phyloP scores from a whole-genome alignment of 2,888 invertebrate genomes.

The Drosophila emarginata region DNA sequence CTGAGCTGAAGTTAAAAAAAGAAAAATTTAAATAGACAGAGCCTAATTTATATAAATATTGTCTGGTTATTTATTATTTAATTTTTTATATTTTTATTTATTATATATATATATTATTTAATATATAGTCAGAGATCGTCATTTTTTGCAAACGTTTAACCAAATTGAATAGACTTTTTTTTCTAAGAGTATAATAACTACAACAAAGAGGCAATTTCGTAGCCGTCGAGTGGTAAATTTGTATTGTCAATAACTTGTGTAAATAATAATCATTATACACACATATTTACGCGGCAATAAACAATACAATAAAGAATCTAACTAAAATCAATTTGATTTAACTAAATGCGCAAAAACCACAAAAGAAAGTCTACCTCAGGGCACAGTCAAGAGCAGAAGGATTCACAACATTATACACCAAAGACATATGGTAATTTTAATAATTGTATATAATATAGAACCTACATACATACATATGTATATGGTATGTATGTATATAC shows the following conservation, averaged over 20 bases:
- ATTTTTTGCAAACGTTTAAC: not conserved
- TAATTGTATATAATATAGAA: too few species aligned
- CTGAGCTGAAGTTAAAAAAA: too few species aligned
- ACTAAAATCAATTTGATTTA: constrained; percentile 65
- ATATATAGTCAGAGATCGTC: too few species aligned
- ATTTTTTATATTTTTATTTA: too few species aligned
- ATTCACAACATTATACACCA: not conserved
- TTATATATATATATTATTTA: too few species aligned
- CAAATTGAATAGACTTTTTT: not conserved
- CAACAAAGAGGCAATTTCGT: constrained; percentile 25
- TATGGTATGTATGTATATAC: not conserved
- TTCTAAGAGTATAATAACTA: not conserved
- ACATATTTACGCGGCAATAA: constrained; percentile 66
- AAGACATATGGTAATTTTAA: not conserved
- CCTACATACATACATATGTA: too few species aligned
- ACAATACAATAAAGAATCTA: constrained; percentile 63
- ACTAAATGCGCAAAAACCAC: constrained; percentile 49
- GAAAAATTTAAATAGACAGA: too few species aligned
- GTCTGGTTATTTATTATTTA: too few species aligned
- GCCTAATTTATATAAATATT: too few species aligned
- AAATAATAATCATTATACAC: constrained; percentile 56
- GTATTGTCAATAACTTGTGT: constrained; percentile 68
- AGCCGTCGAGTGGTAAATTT: constrained; percentile 46
- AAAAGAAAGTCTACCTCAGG: not conserved
- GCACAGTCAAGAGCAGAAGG: not conserved